Percentiles rank a stretch among this genome's conserved stretches.
phyloP scores from a whole-genome alignment of 2,888 invertebrate genomes.

The Sympetrum striolatum region DNA sequence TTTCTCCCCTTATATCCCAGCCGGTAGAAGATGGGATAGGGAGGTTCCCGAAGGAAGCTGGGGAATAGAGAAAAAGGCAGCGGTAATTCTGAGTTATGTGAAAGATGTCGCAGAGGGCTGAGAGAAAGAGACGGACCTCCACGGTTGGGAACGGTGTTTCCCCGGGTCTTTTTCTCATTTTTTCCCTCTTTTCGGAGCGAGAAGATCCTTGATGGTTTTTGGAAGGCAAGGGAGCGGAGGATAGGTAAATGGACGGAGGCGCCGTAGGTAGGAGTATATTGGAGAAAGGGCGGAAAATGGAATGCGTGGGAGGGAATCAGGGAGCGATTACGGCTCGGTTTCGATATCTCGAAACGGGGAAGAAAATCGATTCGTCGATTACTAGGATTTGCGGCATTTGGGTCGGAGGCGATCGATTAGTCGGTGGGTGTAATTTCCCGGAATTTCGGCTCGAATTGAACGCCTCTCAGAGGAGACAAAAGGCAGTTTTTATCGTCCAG shows the following conservation, averaged over 20 bases:
- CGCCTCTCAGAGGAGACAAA: too few species aligned
- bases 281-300: not conserved
- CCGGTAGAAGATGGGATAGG: not conserved
- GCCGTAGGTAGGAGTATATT: not conserved
- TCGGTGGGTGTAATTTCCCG: too few species aligned
- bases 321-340: too few species aligned
- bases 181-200: not conserved
- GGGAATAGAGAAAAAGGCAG: not conserved
- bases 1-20: not conserved
- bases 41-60: not conserved
- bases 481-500: too few species aligned
- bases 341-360: too few species aligned
- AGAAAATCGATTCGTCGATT: too few species aligned
- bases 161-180: not conserved
- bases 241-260: not conserved
- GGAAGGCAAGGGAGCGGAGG: not conserved
- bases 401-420: too few species aligned
- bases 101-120: not conserved
- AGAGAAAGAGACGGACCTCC: not conserved
- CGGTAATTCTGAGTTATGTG: constrained; percentile 39
- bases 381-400: too few species aligned
- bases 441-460: too few species aligned
- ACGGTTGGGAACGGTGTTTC: not conserved
- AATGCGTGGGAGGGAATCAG: not conserved
- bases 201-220: not conserved